phyloP scores from a whole-genome alignment of 2,888 invertebrate species.

The Troides helena region DNA sequence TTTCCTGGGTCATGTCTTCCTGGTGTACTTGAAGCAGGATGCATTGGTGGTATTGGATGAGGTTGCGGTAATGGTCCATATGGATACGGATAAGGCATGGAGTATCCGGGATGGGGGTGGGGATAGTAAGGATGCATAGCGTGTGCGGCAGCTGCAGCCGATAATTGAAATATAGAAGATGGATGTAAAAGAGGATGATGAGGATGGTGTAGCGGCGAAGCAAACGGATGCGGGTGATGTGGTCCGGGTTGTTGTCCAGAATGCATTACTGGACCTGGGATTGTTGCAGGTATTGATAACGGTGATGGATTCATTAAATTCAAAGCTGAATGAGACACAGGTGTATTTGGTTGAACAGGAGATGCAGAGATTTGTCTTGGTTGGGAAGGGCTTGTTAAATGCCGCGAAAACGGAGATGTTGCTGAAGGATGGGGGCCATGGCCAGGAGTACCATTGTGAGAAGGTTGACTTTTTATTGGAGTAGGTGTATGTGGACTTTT shows the following conservation, averaged over 20 bases:
- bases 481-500: conserved; percentile 78
- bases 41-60: conserved; percentile 86
- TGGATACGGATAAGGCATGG: conserved; percentile 85
- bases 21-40: conserved; percentile 69
- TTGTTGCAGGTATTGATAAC: conserved; percentile 82
- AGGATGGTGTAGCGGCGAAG: conserved; percentile 85
- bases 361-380: conserved; percentile 74
- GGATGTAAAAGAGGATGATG: conserved; percentile 86
- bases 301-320: conserved; percentile 82
- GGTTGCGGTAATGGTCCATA: conserved; percentile 87
- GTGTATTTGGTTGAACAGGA: conserved; percentile 68
- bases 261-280: conserved; percentile 86
- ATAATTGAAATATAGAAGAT: conserved; percentile 76
- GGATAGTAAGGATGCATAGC: conserved; percentile 86
- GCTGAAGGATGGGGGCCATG: conserved; percentile 67
- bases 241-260: conserved; percentile 87
- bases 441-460: conserved; percentile 63
- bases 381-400: conserved; percentile 74
- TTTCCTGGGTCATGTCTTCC: conserved; percentile 75
- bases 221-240: conserved; percentile 84
- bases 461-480: conserved; percentile 73
- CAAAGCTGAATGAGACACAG: conserved; percentile 82
- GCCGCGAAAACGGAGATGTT: conserved; percentile 75
- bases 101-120: conserved; percentile 85
- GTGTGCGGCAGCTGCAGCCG: conserved; percentile 83